Evolutionary conservation across 2,888 invertebrate species (phyloP).

Genomic region (Tryphoninae sp.): DNA sequence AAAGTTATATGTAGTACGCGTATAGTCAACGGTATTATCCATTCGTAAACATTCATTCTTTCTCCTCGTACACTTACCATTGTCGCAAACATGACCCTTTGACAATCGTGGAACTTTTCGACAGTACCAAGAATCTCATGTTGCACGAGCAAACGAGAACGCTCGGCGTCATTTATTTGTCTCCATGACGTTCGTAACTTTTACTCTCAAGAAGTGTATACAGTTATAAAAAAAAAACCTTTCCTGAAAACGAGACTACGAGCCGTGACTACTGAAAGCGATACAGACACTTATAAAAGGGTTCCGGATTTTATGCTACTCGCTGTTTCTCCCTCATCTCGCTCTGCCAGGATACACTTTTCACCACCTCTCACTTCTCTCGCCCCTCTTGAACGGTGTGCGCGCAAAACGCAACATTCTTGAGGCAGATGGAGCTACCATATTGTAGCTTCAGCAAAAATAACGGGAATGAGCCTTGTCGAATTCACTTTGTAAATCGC

Average conservation of each 20-base stretch:
- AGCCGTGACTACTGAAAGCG: not conserved
- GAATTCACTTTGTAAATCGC: too few species aligned
- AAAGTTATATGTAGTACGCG: conserved; percentile 48
- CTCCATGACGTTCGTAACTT: conserved; percentile 15
- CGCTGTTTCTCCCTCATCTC: conserved; percentile 3
- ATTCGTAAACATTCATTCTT: not conserved
- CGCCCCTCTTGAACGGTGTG: not conserved
- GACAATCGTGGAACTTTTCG: conserved; percentile 42
- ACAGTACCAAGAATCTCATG: conserved; percentile 44
- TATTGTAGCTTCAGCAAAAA: not conserved
- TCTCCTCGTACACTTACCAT: conserved; percentile 44
- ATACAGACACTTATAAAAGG: conserved; percentile 16
- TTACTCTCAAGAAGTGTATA: not conserved
- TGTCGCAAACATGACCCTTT: conserved; percentile 39
- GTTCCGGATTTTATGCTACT: conserved; percentile 34
- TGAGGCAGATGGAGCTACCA: conserved; percentile 4
- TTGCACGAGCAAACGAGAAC: conserved; percentile 10
- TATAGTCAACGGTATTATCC: not conserved
- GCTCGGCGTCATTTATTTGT: conserved; percentile 28
- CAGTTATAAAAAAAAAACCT: not conserved
- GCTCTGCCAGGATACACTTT: not conserved
- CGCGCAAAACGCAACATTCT: conserved; percentile 3
- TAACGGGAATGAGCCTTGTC: not conserved
- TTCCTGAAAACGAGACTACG: not conserved
- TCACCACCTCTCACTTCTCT: not conserved